phyloP scores from a whole-genome alignment of 2,888 invertebrate genomes.

The Lochmaea crataegi region DNA sequence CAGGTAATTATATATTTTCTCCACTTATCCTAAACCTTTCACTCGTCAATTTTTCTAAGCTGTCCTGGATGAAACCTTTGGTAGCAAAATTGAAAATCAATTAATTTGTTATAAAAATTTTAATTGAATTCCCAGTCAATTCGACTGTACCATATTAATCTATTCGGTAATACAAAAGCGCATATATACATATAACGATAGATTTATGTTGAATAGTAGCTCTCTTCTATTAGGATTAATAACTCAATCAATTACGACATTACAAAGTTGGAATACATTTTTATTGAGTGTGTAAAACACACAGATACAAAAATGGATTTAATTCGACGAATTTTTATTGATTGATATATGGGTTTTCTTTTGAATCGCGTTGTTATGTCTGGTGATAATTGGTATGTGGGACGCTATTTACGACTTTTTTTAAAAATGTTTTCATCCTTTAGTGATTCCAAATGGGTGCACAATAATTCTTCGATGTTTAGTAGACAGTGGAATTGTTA shows the following conservation, averaged over 20 bases:
- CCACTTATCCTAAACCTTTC: too few relatives aligned
- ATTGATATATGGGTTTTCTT: slow-evolving; percentile 11
- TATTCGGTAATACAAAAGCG: not conserved
- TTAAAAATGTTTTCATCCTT: not conserved
- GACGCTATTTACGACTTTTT: not conserved
- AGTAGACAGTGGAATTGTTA: too few relatives aligned
- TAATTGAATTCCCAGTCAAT: not conserved
- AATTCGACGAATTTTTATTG: slow-evolving; percentile 14
- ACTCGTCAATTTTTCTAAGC: too few relatives aligned
- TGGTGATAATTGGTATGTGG: not conserved
- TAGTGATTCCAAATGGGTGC: too few relatives aligned
- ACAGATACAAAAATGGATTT: not conserved
- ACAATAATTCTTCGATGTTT: too few relatives aligned
- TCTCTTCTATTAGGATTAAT: slow-evolving; percentile 28
- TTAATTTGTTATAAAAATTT: not conserved
- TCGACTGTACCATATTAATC: slow-evolving; percentile 5
- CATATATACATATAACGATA: slow-evolving; percentile 1
- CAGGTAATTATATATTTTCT: too few relatives aligned
- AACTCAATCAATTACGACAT: slow-evolving; percentile 32
- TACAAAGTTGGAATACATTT: slow-evolving; percentile 31
- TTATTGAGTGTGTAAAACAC: slow-evolving; percentile 24
- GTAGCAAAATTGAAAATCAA: too few relatives aligned
- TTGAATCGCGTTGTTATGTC: not conserved
- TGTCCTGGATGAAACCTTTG: too few relatives aligned
- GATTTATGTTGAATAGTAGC: slow-evolving; percentile 23